Evolutionary conservation across 2,888 invertebrate genomes (phyloP), one percentile per base, ranked within the genome.

Genomic region (Mylabris sibirica): DNA sequence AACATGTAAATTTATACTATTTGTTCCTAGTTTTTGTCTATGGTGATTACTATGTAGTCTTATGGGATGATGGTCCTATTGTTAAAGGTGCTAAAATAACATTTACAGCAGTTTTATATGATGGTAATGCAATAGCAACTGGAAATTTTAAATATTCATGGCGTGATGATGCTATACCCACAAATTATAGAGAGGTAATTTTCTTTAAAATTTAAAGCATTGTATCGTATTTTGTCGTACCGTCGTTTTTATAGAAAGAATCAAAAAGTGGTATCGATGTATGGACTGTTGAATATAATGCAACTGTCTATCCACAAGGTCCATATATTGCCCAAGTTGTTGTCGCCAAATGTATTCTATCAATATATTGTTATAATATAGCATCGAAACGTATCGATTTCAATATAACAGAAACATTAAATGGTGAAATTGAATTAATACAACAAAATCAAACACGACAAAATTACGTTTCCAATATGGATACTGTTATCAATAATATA

Each of bases 11-110:
- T 6, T 30, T 30, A 8, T 30, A 30, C 30, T 8, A 8, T 30
- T 30, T 30, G 30, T 59, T 72, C 64, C 59, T 62, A 72, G 69
- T 75, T 75, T 60, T 71, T 72, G 78, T 73, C 61, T 73, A 72
- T 62, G 71, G 70, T 35, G 77, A 77, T 57, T 86, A 85, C 74
- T 69, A 80, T 74, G 86, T 92, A 60, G 83, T 84, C 66, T 81
- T 94, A 72, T 85, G 85, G 12, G 88, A 88, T 72, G 88, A 92
- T 83, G 90, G 91, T 9, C 91, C 92, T 60, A 89, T 90, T n/a
- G 90, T 94, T 17, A 84, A 89, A 65, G 95, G 94, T 24, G 91
- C 91, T 4, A 90, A 88, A 64, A 87, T 94, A 57, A 90, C 90
- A 72, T 92, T 95, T 79, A 89, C 84, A 73, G 92, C 91, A 20